Percentiles rank a stretch among this genome's conserved stretches.
These are phyloP conservation scores for Shargacucullia verbasci DNA, from an alignment of 2,888 invertebrate genomes.

Conservation along the genomic window DNA sequence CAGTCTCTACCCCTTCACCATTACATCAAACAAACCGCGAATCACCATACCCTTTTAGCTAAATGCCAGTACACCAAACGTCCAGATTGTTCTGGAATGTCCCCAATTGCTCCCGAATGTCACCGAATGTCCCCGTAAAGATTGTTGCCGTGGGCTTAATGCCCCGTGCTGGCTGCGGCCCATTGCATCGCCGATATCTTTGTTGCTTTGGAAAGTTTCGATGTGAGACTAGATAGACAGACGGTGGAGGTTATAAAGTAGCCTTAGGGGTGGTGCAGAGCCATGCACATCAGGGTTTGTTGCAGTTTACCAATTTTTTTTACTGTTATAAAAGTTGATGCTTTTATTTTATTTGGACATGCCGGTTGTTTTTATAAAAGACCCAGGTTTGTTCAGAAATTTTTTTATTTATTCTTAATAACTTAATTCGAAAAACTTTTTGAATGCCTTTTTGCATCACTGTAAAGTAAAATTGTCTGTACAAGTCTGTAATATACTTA, in stretches of 20 bases:
- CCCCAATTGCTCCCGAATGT: slow-evolving; percentile 27
- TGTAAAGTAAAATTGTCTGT: too few relatives aligned
- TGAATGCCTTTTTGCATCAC: too few relatives aligned
- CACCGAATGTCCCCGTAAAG: slow-evolving; percentile 56
- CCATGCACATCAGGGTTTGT: slow-evolving; percentile 2
- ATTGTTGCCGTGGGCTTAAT: slow-evolving; percentile 50
- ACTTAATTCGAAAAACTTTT: too few relatives aligned
- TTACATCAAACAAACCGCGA: slow-evolving; percentile 21
- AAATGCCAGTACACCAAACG: slow-evolving; percentile 40
- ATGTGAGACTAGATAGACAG: slow-evolving; percentile 36
- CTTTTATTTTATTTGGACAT: too few relatives aligned
- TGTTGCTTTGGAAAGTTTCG: slow-evolving; percentile 45
- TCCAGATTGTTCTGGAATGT: slow-evolving; percentile 7
- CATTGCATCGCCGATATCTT: slow-evolving; percentile 61
- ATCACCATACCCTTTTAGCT: slow-evolving; percentile 46
- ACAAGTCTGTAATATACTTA: neutral
- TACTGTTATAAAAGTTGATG: too few relatives aligned
- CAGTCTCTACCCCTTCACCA: neutral
- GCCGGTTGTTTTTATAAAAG: too few relatives aligned
- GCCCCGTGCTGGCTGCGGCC: slow-evolving; percentile 54
- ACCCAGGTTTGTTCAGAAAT: too few relatives aligned
- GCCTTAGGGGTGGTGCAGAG: slow-evolving; percentile 24
- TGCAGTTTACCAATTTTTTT: too few relatives aligned
- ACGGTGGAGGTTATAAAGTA: slow-evolving; percentile 26
- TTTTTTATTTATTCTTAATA: too few relatives aligned